phyloP scores from a whole-genome alignment of 2,888 invertebrate genomes.

The Zygogramma bicolorata region DNA sequence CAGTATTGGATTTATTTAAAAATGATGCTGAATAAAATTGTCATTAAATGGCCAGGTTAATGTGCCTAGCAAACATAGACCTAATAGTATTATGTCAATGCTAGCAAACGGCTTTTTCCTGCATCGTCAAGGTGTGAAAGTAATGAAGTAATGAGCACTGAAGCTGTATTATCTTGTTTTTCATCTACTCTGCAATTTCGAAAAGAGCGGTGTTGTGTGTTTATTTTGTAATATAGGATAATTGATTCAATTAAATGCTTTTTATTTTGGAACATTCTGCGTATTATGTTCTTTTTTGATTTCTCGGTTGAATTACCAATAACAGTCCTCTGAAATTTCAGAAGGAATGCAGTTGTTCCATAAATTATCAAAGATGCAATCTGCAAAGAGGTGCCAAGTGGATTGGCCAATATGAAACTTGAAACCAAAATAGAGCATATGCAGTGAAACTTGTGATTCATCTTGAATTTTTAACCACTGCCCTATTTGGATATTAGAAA shows the following conservation, averaged over 20 bases:
- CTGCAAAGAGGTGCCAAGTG: not conserved
- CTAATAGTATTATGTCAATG: too few relatives aligned
- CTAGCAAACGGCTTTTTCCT: not conserved
- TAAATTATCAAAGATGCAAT: not conserved
- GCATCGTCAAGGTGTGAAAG: not conserved
- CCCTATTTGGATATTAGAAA: not conserved
- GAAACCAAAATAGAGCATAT: not conserved
- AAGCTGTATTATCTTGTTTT: not conserved
- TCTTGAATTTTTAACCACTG: not conserved
- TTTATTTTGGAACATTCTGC: not conserved
- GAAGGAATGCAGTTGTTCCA: not conserved
- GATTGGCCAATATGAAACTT: not conserved
- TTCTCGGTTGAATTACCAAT: not conserved
- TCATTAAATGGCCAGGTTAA: too few relatives aligned
- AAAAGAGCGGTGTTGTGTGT: not conserved
- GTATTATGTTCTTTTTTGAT: not conserved
- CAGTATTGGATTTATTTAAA: too few relatives aligned
- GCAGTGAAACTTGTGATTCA: not conserved
- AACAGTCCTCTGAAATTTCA: too few relatives aligned
- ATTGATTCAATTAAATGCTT: not conserved
- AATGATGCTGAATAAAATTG: too few relatives aligned
- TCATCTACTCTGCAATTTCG: not conserved
- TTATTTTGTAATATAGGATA: not conserved
- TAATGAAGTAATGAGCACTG: too few relatives aligned
- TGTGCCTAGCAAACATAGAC: too few relatives aligned